phyloP scores from a whole-genome alignment of 2,113 vertebrate genomes.

The Phodopus roborovskii region DNA sequence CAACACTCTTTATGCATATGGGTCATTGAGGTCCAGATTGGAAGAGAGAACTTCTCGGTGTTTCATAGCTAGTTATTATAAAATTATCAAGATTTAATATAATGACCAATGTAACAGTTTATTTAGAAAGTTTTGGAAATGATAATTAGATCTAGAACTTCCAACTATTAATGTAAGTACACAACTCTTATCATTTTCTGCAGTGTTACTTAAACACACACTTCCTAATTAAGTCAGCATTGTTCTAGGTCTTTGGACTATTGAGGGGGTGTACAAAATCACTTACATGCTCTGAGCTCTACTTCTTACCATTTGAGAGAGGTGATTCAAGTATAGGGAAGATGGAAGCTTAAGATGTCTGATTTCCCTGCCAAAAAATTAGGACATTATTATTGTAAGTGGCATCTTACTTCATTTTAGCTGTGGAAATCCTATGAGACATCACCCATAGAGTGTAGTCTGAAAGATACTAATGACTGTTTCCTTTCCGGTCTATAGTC shows the following conservation, averaged over 20 bases:
- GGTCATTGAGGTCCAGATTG: background rate
- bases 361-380: background rate
- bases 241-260: background rate
- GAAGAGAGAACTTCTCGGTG: background rate
- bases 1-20: background rate
- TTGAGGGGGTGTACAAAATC: constrained; percentile 25
- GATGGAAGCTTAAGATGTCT: background rate
- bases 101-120: background rate
- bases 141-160: constrained; percentile 42
- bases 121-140: constrained; percentile 50
- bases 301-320: constrained; percentile 36
- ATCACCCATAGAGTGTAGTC: background rate
- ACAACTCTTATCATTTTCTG: constrained; percentile 8
- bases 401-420: constrained; percentile 41
- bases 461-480: constrained; percentile 36
- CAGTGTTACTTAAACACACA: background rate
- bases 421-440: background rate
- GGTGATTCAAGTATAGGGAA: background rate
- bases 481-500: constrained; percentile 44
- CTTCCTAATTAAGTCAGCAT: background rate
- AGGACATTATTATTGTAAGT: constrained; percentile 28
- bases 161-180: constrained; percentile 16
- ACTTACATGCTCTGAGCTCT: background rate
- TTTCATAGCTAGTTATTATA: constrained; percentile 3
- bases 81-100: constrained; percentile 31